These are phyloP conservation scores for Hemiscyllium ocellatum DNA, from an alignment of 2,113 vertebrate genomes.

Conservation along the genomic window DNA sequence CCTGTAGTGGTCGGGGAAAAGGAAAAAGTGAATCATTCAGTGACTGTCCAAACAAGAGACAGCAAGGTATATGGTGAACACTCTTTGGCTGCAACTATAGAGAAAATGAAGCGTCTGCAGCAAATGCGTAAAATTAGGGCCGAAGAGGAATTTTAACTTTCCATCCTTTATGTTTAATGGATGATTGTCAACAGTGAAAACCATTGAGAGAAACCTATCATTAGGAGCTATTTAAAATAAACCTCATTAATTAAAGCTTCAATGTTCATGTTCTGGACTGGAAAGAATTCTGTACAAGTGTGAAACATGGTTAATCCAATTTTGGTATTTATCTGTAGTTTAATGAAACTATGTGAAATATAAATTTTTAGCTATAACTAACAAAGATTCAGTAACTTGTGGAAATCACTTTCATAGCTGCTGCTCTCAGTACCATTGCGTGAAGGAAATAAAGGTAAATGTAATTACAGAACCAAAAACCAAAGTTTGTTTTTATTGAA, in stretches of 20 bases:
- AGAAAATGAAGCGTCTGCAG: slow-evolving; percentile 71
- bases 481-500: neutral
- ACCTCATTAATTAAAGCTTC: neutral
- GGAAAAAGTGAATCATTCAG: slow-evolving; percentile 68
- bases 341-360: neutral
- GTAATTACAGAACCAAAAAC: neutral
- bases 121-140: slow-evolving; percentile 60
- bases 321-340: neutral
- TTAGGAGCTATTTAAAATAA: neutral
- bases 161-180: neutral
- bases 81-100: slow-evolving; percentile 62
- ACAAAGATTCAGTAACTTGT: neutral
- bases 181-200: neutral
- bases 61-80: slow-evolving; percentile 86
- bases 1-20: slow-evolving; percentile 87
- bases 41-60: slow-evolving; percentile 86
- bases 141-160: slow-evolving; percentile 77
- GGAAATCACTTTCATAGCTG: neutral
- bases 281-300: neutral
- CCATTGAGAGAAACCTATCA: neutral
- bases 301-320: neutral
- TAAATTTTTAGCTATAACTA: neutral
- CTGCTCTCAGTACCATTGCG: neutral
- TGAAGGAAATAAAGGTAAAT: neutral
- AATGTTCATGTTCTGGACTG: neutral